Base-by-base conservation (phyloP, 2,113 vertebrate genomes). In the Numida meleagris region DNA sequence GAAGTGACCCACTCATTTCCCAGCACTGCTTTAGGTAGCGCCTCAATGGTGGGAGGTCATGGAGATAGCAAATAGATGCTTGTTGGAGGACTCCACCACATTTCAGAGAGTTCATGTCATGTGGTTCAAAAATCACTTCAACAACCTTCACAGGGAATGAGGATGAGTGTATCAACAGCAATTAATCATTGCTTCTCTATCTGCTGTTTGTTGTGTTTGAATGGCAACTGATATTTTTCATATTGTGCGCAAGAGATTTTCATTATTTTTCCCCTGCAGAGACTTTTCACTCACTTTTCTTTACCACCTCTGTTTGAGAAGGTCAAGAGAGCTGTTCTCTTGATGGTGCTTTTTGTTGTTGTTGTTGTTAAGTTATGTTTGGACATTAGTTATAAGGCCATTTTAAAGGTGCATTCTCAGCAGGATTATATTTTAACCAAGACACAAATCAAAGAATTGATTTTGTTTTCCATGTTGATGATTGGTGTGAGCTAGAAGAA, bases 231-330 rank as follows among this genome's bases (percentile, higher is more conserved):
- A 3, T 88, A 24, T 21, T 79, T 84, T 85, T 58, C 14, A 29
- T 33, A 31, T 33, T 57, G 4, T 15, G 74, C 6, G 57, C 3
- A 55, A 59, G 51, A 48, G 15, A 43, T 68, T 82, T 80, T 29
- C 2, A 59, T 83, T n/a, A 0, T 14, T 36, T 58, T 11, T 4
- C 3, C 4, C 4, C 2, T 11, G 1, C 23, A 2, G 12, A 33
- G 4, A 48, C 42, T 62, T 82, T 80, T 70, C 5, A 59, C 9
- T 1, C 7, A 9, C 38, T 90, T 90, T 86, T 76, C 20, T 61
- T 80, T 70, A 55, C 27, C 9, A 2, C 58, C 8, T 2, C 12
- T 53, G 10, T 70, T 53, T 82, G 18, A 57, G 65, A 50, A 4
- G 8, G 33, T 70, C 31, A 68, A 45, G 34, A 80, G 6, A 70